Evolutionary conservation across 2,888 invertebrate species (phyloP).

Genomic region (Pristionchus maxplancki): DNA sequence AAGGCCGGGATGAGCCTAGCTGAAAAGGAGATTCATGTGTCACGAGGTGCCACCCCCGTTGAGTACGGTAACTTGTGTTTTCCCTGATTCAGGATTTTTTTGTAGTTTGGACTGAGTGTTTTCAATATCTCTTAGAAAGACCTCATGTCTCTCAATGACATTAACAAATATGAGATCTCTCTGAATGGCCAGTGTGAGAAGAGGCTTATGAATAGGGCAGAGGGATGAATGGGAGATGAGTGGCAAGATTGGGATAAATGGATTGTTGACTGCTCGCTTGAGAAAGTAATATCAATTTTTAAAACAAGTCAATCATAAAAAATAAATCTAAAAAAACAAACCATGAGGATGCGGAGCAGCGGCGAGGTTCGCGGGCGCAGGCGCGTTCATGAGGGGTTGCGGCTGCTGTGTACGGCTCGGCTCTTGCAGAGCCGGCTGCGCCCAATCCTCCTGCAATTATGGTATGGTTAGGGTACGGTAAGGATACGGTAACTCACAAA

Average conservation of each 20-base stretch:
- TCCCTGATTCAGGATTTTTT: too few species aligned
- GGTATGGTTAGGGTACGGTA: not conserved
- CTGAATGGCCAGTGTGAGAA: too few species aligned
- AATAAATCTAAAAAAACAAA: not conserved
- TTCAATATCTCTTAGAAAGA: too few species aligned
- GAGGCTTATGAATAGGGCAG: not conserved
- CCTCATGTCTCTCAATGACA: too few species aligned
- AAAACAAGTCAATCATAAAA: not conserved
- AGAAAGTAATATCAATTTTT: too few species aligned
- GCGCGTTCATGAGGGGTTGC: conserved; percentile 38
- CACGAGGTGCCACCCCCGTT: too few species aligned
- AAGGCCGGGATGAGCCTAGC: too few species aligned
- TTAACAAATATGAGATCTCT: too few species aligned
- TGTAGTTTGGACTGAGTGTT: too few species aligned
- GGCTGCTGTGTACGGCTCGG: conserved; percentile 43
- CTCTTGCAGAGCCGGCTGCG: conserved; percentile 52
- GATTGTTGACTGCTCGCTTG: too few species aligned
- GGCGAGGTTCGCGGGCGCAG: conserved; percentile 39
- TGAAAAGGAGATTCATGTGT: too few species aligned
- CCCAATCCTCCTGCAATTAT: conserved; percentile 50
- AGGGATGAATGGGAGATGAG: not conserved
- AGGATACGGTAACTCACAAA: conserved; percentile 22
- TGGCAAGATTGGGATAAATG: not conserved
- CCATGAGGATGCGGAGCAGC: conserved; percentile 48
- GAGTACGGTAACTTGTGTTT: too few species aligned